Evolutionary conservation across 2,797 vertebrate genomes (phyloP).

Genomic region (Chiroxiphia lanceolata): DNA sequence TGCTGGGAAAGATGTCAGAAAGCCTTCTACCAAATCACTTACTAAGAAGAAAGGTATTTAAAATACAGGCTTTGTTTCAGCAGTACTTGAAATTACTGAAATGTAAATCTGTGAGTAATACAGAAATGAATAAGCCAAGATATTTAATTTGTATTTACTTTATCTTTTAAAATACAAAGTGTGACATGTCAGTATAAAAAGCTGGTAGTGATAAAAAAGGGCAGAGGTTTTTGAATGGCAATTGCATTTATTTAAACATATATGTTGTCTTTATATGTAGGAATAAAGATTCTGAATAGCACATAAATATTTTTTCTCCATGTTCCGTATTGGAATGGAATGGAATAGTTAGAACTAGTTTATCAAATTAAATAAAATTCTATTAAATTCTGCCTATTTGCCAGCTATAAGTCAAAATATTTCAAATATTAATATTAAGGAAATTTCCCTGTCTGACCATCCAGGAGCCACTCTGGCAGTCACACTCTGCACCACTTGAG

Average conservation of each 20-base stretch:
- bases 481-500: neutral
- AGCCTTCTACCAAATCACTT: conserved; percentile 31
- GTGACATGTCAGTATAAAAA: neutral
- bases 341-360: neutral
- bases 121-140: neutral
- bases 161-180: neutral
- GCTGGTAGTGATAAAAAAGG: neutral
- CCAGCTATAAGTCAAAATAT: neutral
- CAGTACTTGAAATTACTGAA: neutral
- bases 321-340: neutral
- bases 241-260: neutral
- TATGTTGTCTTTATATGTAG: neutral
- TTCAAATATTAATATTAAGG: neutral
- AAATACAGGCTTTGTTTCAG: neutral
- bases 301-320: neutral
- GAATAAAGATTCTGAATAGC: neutral
- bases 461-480: neutral
- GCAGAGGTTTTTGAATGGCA: neutral
- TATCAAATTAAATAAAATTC: neutral
- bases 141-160: neutral
- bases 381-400: neutral
- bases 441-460: neutral
- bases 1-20: conserved; percentile 64
- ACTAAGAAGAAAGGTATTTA: conserved; percentile 81
- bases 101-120: neutral